Evolutionary conservation across 2,797 vertebrate species (phyloP), one percentile per base, ranked within the genome.

Genomic region (Coracias cyanogaster): DNA sequence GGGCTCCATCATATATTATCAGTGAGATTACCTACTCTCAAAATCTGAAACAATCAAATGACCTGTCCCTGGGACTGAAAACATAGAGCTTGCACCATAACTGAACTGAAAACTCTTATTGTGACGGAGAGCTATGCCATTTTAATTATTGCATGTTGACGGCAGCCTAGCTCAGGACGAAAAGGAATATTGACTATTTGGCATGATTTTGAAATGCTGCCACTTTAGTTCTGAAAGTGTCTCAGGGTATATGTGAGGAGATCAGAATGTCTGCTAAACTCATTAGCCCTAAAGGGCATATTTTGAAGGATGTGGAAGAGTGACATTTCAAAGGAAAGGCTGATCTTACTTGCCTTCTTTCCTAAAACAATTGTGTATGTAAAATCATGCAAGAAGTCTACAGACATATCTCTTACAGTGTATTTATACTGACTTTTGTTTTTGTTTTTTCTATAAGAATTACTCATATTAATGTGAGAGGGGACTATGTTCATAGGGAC

Each of bases 71-170:
- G 16, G 15, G 9, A 29, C 41, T 54, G 43, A 61, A 74, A 84
- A 54, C 4, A 33, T 8, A 29, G 9, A 21, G 5, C 15, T 55
- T 81, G n/a, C 10, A 9, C 29, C 3, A 15, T 26, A 76, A 77
- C 39, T 0, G 1, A 61, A 51, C 7, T 46, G 81, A 37, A 28
- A 92, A 4, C 18, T 31, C 12, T 57, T 82, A 17, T 35, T 33
- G 72, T 66, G 19, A 76, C 55, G 80, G 33, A 87, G 37, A 82
- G 7, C 31, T 25, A n/a, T 77, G 82, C 37, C 15, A 81, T 95
- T 96, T 92, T 93, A 96, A 90, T 92, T 60, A 60, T 16, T 84
- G 31, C 57, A 14, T 55, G 26, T 16, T 70, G 58, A 37, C 60
- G 46, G 15, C 58, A 93, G 20, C 20, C 65, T 43, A 86, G 52